Conservation (phyloP, 2,888 invertebrate genomes). For the Xestia ashworthii region DNA sequence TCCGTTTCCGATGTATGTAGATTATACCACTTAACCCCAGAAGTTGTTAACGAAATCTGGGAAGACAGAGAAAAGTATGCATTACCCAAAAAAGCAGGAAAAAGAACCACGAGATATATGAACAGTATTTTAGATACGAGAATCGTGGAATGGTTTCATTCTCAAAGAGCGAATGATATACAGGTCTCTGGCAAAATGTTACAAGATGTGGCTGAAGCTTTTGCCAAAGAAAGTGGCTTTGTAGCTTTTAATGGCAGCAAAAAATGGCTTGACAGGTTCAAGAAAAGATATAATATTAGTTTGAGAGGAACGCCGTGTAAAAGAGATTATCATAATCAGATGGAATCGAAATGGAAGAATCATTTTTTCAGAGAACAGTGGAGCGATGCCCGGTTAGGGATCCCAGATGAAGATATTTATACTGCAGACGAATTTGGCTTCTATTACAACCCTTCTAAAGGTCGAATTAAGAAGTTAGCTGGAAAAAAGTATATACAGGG, state of each 20-base stretch:
- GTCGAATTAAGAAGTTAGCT: constrained; percentile 73
- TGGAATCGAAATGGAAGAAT: constrained; percentile 76
- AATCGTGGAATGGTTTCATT: constrained; percentile 73
- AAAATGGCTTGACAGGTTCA: constrained; percentile 78
- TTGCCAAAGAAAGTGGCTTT: constrained; percentile 75
- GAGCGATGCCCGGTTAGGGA: constrained; percentile 71
- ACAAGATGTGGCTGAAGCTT: constrained; percentile 72
- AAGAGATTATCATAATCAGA: constrained; percentile 65
- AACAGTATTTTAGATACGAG: constrained; percentile 70
- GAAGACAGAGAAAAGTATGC: constrained; percentile 74
- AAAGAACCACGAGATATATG: constrained; percentile 69
- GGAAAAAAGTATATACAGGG: constrained; percentile 78
- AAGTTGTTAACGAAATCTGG: constrained; percentile 75
- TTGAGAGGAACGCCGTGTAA: constrained; percentile 66
- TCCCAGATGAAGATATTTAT: constrained; percentile 75
- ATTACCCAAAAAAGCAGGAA: constrained; percentile 67
- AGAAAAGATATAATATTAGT: constrained; percentile 72
- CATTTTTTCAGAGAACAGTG: constrained; percentile 77
- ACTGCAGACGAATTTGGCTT: constrained; percentile 76
- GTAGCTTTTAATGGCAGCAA: constrained; percentile 76
- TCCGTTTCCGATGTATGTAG: constrained; percentile 72
- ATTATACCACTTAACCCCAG: constrained; percentile 72
- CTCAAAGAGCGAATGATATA: constrained; percentile 66
- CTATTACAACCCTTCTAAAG: constrained; percentile 76
- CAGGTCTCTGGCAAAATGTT: constrained; percentile 75